Conservation (phyloP, 2,888 invertebrate genomes). For the Latrodectus elegans region DNA sequence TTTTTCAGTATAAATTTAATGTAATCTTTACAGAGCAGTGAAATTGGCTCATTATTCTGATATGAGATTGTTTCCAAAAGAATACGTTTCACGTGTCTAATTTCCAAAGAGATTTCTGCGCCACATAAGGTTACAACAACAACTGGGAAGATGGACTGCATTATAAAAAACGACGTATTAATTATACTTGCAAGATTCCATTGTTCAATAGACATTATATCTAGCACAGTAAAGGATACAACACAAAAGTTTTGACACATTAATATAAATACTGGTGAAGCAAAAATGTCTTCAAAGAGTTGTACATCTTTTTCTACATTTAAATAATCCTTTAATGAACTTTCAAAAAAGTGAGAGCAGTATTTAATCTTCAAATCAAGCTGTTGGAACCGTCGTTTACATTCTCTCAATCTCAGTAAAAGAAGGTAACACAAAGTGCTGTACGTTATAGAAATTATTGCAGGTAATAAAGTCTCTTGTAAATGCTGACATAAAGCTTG, state of each 20-base stretch:
- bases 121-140: neutral
- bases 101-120: constrained; percentile 6
- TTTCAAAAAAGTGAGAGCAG: too few relatives aligned
- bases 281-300: constrained; percentile 5
- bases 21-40: neutral
- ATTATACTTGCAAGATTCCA: neutral
- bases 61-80: neutral
- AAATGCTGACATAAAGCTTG: too few relatives aligned
- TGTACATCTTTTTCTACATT: neutral
- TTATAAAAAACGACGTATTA: neutral
- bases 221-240: neutral
- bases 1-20: neutral
- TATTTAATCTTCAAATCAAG: too few relatives aligned
- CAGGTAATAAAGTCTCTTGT: too few relatives aligned
- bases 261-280: neutral
- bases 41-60: neutral
- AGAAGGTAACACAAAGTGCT: too few relatives aligned
- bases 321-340: neutral
- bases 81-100: neutral
- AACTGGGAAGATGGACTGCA: neutral
- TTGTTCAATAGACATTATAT: neutral
- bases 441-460: too few relatives aligned
- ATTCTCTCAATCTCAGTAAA: too few relatives aligned
- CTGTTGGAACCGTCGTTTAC: too few relatives aligned
- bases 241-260: constrained; percentile 12